Conservation (phyloP, 2,797 vertebrate genomes). For the Fringilla coelebs region DNA sequence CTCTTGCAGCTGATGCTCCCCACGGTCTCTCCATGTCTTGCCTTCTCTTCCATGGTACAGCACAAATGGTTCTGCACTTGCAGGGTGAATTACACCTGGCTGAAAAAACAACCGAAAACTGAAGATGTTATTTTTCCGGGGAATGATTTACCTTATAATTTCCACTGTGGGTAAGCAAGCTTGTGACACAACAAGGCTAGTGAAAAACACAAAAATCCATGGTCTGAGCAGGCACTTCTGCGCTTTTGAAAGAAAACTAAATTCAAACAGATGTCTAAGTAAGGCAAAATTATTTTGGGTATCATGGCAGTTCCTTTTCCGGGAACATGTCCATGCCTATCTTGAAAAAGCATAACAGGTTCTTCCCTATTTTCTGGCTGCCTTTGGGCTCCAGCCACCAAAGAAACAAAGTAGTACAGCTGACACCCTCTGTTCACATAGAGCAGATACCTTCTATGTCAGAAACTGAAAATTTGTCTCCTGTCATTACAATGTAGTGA, state of each 20-base stretch:
- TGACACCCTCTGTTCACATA: not conserved
- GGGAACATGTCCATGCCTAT: not conserved
- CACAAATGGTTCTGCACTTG: not conserved
- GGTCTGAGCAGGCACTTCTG: not conserved
- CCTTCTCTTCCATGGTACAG: not conserved
- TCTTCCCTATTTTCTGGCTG: not conserved
- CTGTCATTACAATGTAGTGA: fast-evolving
- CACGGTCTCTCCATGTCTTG: not conserved
- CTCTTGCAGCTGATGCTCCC: not conserved
- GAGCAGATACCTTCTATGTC: not conserved
- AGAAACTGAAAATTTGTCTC: not conserved
- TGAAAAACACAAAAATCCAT: not conserved
- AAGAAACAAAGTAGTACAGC: not conserved
- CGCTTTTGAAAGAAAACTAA: not conserved
- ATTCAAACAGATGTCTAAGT: not conserved
- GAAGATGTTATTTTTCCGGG: not conserved
- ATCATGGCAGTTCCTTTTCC: not conserved
- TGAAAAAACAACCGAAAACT: not conserved
- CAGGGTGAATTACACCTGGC: not conserved
- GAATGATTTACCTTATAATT: not conserved
- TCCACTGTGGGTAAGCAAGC: not conserved
- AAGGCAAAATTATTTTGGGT: not conserved
- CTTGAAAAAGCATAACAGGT: fast-evolving
- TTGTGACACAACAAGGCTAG: not conserved
- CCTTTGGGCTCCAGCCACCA: not conserved